Evolutionary conservation across 2,888 invertebrate genomes (phyloP).

Genomic region (Acanthopleura granulata): DNA sequence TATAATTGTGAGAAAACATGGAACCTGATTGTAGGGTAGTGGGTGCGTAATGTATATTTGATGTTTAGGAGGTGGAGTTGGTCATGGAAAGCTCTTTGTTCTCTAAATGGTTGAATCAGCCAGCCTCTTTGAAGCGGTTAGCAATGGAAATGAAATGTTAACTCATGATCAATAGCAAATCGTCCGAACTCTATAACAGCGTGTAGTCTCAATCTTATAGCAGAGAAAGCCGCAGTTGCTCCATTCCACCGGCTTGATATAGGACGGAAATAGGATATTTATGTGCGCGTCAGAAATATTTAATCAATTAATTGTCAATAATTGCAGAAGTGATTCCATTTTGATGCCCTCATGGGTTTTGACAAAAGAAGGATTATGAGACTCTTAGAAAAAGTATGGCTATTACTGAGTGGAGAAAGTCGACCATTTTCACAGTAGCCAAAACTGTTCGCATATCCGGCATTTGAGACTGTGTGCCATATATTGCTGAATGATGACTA

Average conservation of each 20-base stretch:
- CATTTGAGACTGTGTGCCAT: too few species aligned
- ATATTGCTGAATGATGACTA: too few species aligned
- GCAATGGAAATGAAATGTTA: slow-evolving; percentile 15
- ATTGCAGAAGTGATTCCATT: slow-evolving; percentile 7
- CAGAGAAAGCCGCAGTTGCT: too few species aligned
- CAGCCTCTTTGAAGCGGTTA: slow-evolving; percentile 8
- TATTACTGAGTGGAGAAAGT: too few species aligned
- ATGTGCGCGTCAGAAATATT: not conserved
- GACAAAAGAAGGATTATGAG: not conserved
- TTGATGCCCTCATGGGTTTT: not conserved
- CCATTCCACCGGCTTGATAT: not conserved
- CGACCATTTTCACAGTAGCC: too few species aligned
- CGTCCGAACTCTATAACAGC: not conserved
- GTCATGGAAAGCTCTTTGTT: not conserved
- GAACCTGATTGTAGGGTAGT: not conserved
- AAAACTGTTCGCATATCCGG: too few species aligned
- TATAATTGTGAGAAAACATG: slow-evolving; percentile 15
- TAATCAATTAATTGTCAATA: slow-evolving; percentile 15
- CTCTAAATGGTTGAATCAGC: not conserved
- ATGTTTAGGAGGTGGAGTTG: slow-evolving; percentile 9
- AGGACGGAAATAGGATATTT: slow-evolving; percentile 6
- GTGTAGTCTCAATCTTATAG: not conserved
- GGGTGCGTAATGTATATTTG: slow-evolving; percentile 15
- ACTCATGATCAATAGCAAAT: slow-evolving; percentile 2
- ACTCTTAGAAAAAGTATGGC: not conserved